Conservation (phyloP, 2,113 vertebrate species). For the Lepus americanus region DNA sequence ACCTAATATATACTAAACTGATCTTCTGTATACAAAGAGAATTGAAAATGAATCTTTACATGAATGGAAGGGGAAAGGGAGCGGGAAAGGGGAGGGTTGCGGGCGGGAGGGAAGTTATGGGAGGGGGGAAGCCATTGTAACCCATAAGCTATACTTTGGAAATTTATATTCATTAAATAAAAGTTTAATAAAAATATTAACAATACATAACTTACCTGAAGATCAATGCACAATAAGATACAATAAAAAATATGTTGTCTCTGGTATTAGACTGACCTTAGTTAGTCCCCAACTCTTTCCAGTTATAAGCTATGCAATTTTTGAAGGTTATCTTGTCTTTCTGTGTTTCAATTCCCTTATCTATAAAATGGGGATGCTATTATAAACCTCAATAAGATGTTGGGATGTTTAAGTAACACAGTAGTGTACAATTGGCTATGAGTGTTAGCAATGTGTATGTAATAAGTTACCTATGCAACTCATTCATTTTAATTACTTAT, state of each 20-base stretch:
- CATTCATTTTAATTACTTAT: neutral
- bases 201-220: neutral
- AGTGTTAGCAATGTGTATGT: neutral
- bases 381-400: neutral
- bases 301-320: neutral
- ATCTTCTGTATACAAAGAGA: too few relatives aligned
- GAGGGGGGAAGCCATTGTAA: too few relatives aligned
- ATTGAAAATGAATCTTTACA: too few relatives aligned
- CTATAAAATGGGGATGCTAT: neutral
- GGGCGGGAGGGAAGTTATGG: too few relatives aligned
- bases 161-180: too few relatives aligned
- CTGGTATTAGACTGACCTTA: neutral
- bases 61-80: too few relatives aligned
- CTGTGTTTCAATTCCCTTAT: neutral
- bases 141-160: too few relatives aligned
- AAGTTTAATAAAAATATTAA: neutral
- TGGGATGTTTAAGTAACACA: neutral
- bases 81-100: too few relatives aligned
- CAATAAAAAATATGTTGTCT: conserved; percentile 9
- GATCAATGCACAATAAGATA: neutral
- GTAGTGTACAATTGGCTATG: neutral
- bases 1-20: too few relatives aligned
- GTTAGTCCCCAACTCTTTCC: neutral
- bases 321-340: neutral
- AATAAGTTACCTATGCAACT: neutral